Evolutionary conservation across 2,113 vertebrate genomes (phyloP).

Genomic region (Odontesthes bonariensis): DNA sequence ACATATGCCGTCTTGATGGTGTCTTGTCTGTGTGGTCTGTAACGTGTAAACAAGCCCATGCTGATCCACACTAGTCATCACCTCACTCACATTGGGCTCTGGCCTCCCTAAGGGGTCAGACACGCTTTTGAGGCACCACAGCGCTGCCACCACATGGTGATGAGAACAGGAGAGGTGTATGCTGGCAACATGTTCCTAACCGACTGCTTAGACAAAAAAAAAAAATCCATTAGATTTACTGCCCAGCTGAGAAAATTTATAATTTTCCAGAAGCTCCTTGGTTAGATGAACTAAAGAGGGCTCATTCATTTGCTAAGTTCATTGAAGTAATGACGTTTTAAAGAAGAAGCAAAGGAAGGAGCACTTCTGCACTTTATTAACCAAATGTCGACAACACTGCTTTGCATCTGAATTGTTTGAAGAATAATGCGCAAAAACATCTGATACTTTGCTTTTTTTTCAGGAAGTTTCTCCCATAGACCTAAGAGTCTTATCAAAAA

Average conservation of each 20-base stretch:
- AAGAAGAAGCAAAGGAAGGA: slow-evolving; percentile 17
- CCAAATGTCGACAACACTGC: slow-evolving; percentile 53
- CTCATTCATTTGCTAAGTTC: slow-evolving; percentile 23
- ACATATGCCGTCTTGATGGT: slow-evolving; percentile 67
- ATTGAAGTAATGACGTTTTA: slow-evolving; percentile 54
- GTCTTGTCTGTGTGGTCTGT: slow-evolving; percentile 79
- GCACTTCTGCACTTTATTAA: slow-evolving; percentile 56
- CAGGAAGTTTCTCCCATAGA: slow-evolving; percentile 38
- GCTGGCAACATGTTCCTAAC: neutral
- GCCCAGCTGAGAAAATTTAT: neutral
- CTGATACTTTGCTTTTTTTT: slow-evolving; percentile 57
- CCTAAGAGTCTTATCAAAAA: slow-evolving; percentile 50
- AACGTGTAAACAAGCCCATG: slow-evolving; percentile 75
- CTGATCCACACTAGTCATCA: slow-evolving; percentile 75
- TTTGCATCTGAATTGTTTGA: slow-evolving; percentile 50
- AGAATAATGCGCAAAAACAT: slow-evolving; percentile 31
- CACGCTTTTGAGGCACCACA: slow-evolving; percentile 20
- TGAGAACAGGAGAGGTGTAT: slow-evolving; percentile 31
- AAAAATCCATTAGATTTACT: neutral
- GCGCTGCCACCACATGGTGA: slow-evolving; percentile 52
- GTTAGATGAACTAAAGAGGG: slow-evolving; percentile 12
- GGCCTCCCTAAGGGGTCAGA: slow-evolving; percentile 39
- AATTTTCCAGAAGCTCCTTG: slow-evolving; percentile 1
- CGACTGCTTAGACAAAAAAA: slow-evolving; percentile 6
- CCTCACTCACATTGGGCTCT: slow-evolving; percentile 60